Evolutionary conservation across 2,888 invertebrate species (phyloP).

Genomic region (Limenitis camilla): DNA sequence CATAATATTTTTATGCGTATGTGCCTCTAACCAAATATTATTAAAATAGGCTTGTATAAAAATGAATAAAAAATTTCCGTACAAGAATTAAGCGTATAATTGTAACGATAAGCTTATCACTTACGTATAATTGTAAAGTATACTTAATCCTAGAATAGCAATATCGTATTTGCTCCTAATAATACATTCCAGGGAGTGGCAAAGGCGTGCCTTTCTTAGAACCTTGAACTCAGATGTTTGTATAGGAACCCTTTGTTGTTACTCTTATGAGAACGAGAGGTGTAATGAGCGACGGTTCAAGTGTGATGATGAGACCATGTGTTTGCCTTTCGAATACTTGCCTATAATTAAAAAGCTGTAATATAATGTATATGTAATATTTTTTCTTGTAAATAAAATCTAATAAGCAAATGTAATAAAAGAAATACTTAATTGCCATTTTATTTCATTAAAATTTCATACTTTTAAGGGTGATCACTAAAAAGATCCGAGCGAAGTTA

Average conservation of each 20-base stretch:
- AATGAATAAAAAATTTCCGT: too few species aligned
- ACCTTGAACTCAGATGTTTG: slow-evolving; percentile 35
- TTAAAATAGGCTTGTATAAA: too few species aligned
- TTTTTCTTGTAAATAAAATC: neutral
- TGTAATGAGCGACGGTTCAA: slow-evolving; percentile 19
- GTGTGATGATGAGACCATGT: slow-evolving; percentile 13
- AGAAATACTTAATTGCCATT: too few species aligned
- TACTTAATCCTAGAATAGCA: slow-evolving; percentile 14
- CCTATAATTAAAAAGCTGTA: neutral
- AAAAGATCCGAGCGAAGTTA: too few species aligned
- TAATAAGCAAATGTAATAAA: neutral
- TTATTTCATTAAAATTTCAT: too few species aligned
- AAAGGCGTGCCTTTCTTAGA: slow-evolving; percentile 37
- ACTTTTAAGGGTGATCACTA: too few species aligned
- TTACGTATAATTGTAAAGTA: neutral
- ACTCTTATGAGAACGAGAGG: slow-evolving; percentile 18
- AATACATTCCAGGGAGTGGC: slow-evolving; percentile 29
- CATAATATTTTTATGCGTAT: too few species aligned
- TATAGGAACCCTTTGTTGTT: slow-evolving; percentile 25
- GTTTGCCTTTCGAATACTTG: slow-evolving; percentile 2
- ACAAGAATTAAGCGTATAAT: neutral
- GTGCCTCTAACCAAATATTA: too few species aligned
- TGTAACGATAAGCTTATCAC: neutral
- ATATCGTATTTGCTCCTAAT: slow-evolving; percentile 8
- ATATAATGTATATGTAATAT: neutral